Evolutionary conservation across 2,888 invertebrate genomes (phyloP).

Genomic region (Punctoribates punctum): DNA sequence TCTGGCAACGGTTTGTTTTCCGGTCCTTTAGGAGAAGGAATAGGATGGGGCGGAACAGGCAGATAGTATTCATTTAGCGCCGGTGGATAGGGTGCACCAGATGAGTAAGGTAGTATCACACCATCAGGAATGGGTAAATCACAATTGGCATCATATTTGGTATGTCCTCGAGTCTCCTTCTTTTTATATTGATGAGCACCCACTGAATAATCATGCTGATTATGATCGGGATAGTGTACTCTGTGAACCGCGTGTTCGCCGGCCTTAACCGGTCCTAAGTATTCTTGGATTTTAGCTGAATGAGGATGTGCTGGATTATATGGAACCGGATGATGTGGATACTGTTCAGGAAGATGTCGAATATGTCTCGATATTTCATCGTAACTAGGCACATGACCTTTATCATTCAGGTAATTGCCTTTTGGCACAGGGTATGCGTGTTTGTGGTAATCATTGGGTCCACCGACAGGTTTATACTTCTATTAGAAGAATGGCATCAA

Average conservation of each 20-base stretch:
- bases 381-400: background rate
- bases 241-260: too few species aligned
- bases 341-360: background rate
- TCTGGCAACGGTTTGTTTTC: too few species aligned
- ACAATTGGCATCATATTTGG: background rate
- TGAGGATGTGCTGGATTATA: too few species aligned
- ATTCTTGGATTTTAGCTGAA: too few species aligned
- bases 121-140: background rate
- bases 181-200: background rate
- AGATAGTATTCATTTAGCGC: conserved; percentile 28
- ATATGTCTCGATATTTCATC: background rate
- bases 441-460: background rate
- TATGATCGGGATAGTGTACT: too few species aligned
- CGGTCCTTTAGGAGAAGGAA: too few species aligned
- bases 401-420: background rate
- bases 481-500: background rate
- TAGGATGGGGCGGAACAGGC: too few species aligned
- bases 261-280: too few species aligned
- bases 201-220: background rate
- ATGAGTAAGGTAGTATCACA: background rate
- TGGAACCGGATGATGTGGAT: background rate
- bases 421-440: background rate
- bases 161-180: background rate
- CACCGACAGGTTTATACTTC: too few species aligned
- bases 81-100: conserved; percentile 38